phyloP scores from a whole-genome alignment of 2,797 vertebrate genomes.

The Enteromius viviparus region DNA sequence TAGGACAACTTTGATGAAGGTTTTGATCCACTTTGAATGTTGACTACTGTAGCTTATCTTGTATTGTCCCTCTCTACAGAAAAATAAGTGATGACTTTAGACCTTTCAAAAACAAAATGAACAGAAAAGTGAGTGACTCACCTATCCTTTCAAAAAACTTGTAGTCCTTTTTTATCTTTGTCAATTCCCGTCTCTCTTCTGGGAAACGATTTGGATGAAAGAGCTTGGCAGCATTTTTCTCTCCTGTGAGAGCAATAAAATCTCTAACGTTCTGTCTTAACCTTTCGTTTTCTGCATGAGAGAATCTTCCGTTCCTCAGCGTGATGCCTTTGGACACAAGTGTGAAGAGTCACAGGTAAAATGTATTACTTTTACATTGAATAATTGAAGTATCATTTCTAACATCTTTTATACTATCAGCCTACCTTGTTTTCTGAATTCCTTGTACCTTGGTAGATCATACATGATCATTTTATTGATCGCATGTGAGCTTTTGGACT shows the following conservation, averaged over 20 bases:
- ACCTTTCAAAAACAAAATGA: background rate
- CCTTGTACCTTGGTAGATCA: slow-evolving; percentile 69
- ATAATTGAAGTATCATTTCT: background rate
- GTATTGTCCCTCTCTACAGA: background rate
- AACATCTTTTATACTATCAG: background rate
- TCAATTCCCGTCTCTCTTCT: slow-evolving; percentile 53
- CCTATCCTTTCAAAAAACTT: slow-evolving; percentile 66
- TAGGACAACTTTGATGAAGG: too few species aligned
- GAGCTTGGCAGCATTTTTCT: slow-evolving; percentile 64
- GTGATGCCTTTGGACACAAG: slow-evolving; percentile 63
- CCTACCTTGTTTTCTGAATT: slow-evolving; percentile 70
- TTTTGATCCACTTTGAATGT: too few species aligned
- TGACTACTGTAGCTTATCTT: background rate
- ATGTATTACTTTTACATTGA: background rate
- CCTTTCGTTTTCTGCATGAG: slow-evolving; percentile 63
- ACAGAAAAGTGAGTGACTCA: slow-evolving; percentile 44
- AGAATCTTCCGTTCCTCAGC: slow-evolving; percentile 66
- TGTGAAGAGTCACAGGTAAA: background rate
- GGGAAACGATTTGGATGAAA: slow-evolving; percentile 67
- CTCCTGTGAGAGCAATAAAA: slow-evolving; percentile 71
- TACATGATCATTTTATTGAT: slow-evolving; percentile 60
- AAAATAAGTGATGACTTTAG: background rate
- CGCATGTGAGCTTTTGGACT: rapidly evolving
- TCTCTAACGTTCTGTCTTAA: slow-evolving; percentile 67
- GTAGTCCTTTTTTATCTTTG: slow-evolving; percentile 54